Base-by-base conservation (phyloP, 2,888 invertebrate genomes). In the Pseudococcus jackbeardsleyi region DNA sequence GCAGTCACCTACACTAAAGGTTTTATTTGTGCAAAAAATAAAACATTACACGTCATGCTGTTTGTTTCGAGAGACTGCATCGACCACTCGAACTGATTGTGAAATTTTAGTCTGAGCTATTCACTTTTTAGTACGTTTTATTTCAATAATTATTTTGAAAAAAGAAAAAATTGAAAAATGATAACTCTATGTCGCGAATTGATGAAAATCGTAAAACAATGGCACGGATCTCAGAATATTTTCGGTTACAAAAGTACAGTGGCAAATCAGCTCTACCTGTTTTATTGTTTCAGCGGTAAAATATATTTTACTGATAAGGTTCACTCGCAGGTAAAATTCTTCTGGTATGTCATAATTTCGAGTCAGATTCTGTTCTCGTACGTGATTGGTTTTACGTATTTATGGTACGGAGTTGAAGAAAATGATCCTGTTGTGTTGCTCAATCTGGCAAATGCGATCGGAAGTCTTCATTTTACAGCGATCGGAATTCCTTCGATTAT, bases 291-390 rank as follows among this genome's bases (percentile, higher is more conserved):
- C 79, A 42, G 39, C n/a, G 33, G 42, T 9, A 33, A 79, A 33
- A 79, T 79, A 12, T 79, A 39, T 79, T n/a, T 42, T n/a, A 79
- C 68, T 1, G 68, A 68, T 26, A 22, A 68, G 68, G 9, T 68
- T 12, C 26, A 68, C 26, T 5, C 6, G 5, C 19, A 19, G 19
- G 5, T 64, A 6, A 64, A 64, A 64, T 64, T 19, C 9, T 8
- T 64, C 7, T 64, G 64, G 64, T 64, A 19, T n/a, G 22, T 5
- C 6, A 9, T n/a, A 1, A 3, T 5, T 9, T n/a, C 19, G 9
- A 19, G n/a, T 9, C 19, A n/a, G 9, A 6, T 19, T 8, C 12
- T 22, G 8, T 17, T 64, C 5, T 64, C 64, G 64, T 64, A 2
- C 1, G 17, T 8, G 0, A 19, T 64, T 19, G 64, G 64, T n/a